phyloP scores from a whole-genome alignment of 92 coral and sea anemone species.

The Palythoa grandis region DNA sequence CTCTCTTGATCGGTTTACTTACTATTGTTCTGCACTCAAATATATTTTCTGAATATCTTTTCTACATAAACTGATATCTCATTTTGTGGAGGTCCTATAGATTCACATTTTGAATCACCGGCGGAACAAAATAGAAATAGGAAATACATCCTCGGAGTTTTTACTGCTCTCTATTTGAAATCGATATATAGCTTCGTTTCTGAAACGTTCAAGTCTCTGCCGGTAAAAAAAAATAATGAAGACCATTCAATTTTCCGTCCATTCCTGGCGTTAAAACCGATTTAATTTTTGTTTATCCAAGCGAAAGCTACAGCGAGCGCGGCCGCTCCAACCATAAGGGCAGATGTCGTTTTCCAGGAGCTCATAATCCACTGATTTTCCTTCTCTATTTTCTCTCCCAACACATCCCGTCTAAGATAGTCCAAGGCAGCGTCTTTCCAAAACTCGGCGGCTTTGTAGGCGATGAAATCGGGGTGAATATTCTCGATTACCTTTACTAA shows the following conservation, averaged over 20 bases:
- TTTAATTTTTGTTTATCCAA: not conserved
- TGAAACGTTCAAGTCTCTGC: too few species aligned
- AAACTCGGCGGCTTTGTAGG: slow-evolving; percentile 54
- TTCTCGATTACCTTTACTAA: slow-evolving; percentile 51
- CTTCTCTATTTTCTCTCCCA: slow-evolving; percentile 9
- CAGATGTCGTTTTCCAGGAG: slow-evolving; percentile 24
- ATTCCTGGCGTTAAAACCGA: not conserved
- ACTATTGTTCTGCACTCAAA: too few species aligned
- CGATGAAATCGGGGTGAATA: slow-evolving; percentile 50
- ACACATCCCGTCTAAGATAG: slow-evolving; percentile 46
- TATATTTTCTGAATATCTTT: too few species aligned
- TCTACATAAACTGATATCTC: too few species aligned
- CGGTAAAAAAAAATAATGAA: not conserved
- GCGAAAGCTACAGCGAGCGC: slow-evolving; percentile 34
- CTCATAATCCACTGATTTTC: slow-evolving; percentile 16
- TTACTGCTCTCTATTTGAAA: too few species aligned
- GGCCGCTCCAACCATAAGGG: slow-evolving; percentile 20
- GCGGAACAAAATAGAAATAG: too few species aligned
- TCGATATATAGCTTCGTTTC: too few species aligned
- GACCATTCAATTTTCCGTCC: not conserved
- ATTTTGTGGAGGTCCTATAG: too few species aligned
- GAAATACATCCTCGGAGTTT: too few species aligned
- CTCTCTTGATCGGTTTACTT: too few species aligned
- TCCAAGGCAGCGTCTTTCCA: slow-evolving; percentile 60
- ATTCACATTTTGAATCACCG: too few species aligned